Conservation (phyloP, 2,888 invertebrate species). For the Linhomoeus sp. region DNA sequence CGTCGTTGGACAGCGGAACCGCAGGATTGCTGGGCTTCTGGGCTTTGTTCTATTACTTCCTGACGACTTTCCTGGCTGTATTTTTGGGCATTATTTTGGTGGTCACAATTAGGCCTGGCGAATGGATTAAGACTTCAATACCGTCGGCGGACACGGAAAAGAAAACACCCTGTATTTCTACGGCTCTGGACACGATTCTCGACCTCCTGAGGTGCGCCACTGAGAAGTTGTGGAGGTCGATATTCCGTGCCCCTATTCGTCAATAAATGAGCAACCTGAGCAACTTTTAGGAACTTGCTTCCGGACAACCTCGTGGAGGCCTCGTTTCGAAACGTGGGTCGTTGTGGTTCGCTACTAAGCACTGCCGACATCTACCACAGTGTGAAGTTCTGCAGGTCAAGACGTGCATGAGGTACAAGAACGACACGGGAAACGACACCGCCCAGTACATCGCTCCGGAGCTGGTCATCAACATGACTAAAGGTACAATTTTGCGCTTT, state of each 20-base stretch:
- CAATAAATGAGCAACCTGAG: not conserved
- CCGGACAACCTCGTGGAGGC: constrained; percentile 75
- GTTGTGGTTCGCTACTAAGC: not conserved
- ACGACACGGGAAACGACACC: constrained; percentile 7
- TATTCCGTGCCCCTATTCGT: not conserved
- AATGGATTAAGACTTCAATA: constrained; percentile 9
- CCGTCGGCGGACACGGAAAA: no score
- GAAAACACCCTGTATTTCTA: constrained; percentile 10
- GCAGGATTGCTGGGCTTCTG: constrained; percentile 15
- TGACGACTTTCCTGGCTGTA: constrained; percentile 15
- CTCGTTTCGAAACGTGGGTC: constrained; percentile 47
- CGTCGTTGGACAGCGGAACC: constrained; percentile 15
- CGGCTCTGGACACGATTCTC: constrained; percentile 15
- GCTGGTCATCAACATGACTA: not conserved
- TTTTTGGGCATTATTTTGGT: constrained; percentile 7
- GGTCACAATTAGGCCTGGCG: constrained; percentile 52
- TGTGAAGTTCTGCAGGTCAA: no score
- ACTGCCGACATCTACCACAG: constrained; percentile 1
- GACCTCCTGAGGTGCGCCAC: constrained; percentile 13
- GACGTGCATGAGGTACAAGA: constrained; percentile 15
- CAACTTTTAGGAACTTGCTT: constrained; percentile 7
- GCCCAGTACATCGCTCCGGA: not conserved
- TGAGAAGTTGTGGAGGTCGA: not conserved
- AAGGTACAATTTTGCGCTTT: not conserved
- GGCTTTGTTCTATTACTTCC: constrained; percentile 13